Conservation (phyloP, 2,113 vertebrate species). For the Craseonycteris thonglongyai region DNA sequence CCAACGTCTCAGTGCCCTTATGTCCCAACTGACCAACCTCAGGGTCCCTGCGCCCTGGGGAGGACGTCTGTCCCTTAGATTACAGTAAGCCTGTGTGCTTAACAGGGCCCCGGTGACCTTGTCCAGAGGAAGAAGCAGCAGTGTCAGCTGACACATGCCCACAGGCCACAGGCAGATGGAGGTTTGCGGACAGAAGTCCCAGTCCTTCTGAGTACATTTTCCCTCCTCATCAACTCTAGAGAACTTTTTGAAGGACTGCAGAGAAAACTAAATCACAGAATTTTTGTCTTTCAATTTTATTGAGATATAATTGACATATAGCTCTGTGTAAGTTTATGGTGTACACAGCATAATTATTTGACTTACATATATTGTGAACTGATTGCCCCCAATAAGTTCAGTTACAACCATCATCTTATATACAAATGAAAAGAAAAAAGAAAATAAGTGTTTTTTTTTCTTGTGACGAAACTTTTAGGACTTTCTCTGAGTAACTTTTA, state of each 20-base stretch:
- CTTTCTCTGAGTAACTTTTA: background rate
- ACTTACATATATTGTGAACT: no score
- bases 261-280: background rate
- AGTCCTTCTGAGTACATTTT: background rate
- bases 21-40: no score
- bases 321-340: no score
- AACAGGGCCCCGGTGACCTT: rapidly evolving
- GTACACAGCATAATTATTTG: no score
- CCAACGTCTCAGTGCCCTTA: rapidly evolving
- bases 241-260: background rate
- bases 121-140: background rate
- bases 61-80: background rate
- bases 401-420: background rate
- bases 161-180: rapidly evolving
- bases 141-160: background rate
- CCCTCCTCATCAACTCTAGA: background rate
- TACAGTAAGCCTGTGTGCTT: no score
- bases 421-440: background rate
- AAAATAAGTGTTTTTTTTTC: background rate
- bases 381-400: background rate
- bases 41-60: rapidly evolving
- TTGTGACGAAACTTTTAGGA: background rate
- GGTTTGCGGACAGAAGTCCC: background rate
- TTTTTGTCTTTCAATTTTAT: no score
- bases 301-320: background rate